Percentiles rank a stretch among this genome's conserved stretches.
phyloP scores from a whole-genome alignment of 2,797 vertebrate genomes.

The Tokudaia muenninki region DNA sequence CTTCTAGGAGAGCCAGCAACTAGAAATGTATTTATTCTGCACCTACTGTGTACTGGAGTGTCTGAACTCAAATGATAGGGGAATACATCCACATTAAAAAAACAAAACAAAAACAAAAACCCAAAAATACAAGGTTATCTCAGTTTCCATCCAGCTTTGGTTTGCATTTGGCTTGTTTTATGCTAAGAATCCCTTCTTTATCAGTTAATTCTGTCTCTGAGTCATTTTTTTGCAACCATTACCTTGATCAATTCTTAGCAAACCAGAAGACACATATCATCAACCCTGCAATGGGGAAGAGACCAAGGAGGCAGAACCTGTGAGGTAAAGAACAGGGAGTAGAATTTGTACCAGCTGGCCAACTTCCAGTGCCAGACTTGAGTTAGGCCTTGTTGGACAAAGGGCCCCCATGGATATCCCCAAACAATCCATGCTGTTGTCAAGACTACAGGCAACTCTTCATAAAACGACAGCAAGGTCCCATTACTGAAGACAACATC shows the following conservation, averaged over 20 bases:
- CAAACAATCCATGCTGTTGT: neutral
- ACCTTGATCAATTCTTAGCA: neutral
- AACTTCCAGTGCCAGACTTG: neutral
- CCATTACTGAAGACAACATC: neutral
- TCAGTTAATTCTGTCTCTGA: neutral
- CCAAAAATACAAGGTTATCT: neutral
- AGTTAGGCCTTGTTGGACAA: neutral
- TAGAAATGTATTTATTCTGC: neutral
- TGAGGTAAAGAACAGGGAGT: neutral
- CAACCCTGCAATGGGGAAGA: neutral
- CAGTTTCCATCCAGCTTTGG: neutral
- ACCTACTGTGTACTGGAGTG: neutral
- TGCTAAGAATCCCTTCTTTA: neutral
- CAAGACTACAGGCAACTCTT: neutral
- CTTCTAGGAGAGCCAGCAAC: neutral
- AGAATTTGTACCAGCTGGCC: too few species aligned
- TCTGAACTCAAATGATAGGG: neutral
- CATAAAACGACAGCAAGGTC: neutral
- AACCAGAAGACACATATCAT: neutral
- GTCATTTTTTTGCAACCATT: neutral
- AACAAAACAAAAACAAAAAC: too few species aligned
- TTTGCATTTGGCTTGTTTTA: neutral
- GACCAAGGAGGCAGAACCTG: neutral
- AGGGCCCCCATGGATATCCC: too few species aligned
- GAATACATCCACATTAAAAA: neutral